Conservation (phyloP, 2,797 vertebrate genomes). For the Aulostomus chinensis region DNA sequence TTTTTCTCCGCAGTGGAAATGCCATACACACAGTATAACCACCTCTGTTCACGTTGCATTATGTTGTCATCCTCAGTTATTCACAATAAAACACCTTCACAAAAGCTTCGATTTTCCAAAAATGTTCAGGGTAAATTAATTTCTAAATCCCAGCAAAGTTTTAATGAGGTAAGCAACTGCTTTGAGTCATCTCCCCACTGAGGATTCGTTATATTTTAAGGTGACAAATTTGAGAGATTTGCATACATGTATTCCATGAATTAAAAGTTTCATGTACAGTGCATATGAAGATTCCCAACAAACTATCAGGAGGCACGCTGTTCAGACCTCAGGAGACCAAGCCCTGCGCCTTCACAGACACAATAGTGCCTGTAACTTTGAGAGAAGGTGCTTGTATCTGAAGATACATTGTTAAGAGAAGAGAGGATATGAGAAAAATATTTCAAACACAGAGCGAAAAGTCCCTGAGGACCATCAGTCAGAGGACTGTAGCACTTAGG, state of each 20-base stretch:
- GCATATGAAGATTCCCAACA: slow-evolving; percentile 28
- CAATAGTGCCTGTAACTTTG: slow-evolving; percentile 25
- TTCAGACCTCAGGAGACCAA: too few species aligned
- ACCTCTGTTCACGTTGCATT: slow-evolving; percentile 66
- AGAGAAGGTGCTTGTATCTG: slow-evolving; percentile 60
- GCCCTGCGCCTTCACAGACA: too few species aligned
- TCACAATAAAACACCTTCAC: slow-evolving; percentile 63
- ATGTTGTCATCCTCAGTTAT: slow-evolving; percentile 69
- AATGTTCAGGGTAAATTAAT: slow-evolving; percentile 66
- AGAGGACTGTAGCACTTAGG: slow-evolving; percentile 74
- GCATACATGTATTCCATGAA: slow-evolving; percentile 18
- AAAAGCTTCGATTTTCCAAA: slow-evolving; percentile 54
- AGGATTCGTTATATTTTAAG: slow-evolving; percentile 48
- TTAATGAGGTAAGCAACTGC: slow-evolving; percentile 68
- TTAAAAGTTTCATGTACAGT: slow-evolving; percentile 34
- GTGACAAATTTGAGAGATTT: slow-evolving; percentile 37
- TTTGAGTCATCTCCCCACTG: slow-evolving; percentile 55
- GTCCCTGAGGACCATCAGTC: slow-evolving; percentile 74
- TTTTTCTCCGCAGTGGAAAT: slow-evolving; percentile 61
- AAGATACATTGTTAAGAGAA: slow-evolving; percentile 55
- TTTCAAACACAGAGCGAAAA: slow-evolving; percentile 63
- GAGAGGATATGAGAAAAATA: slow-evolving; percentile 62
- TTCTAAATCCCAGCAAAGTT: slow-evolving; percentile 61
- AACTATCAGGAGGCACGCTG: too few species aligned
- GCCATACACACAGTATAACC: slow-evolving; percentile 56